phyloP scores from a whole-genome alignment of 2,797 vertebrate genomes.

The Acipenser transmontanus region DNA sequence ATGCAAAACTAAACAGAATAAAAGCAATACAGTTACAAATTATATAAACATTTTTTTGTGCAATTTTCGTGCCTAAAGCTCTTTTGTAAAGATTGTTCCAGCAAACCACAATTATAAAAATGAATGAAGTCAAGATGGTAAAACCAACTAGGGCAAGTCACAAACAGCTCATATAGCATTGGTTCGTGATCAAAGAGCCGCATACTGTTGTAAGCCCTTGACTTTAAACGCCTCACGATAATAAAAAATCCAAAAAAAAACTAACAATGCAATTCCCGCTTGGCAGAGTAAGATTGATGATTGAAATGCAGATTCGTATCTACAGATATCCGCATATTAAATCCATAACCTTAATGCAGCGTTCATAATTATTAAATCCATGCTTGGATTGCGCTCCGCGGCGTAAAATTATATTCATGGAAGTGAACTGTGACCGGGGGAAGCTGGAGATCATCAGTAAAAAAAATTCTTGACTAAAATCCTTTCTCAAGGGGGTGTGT shows the following conservation, averaged over 20 bases:
- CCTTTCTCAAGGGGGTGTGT: neutral
- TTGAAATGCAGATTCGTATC: conserved; percentile 2
- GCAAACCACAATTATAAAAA: neutral
- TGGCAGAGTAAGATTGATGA: conserved; percentile 9
- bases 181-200: too few relatives aligned
- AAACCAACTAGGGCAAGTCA: too few relatives aligned
- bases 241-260: neutral
- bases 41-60: too few relatives aligned
- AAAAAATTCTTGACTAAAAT: neutral
- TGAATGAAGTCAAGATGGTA: neutral
- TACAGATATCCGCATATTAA: conserved; percentile 1
- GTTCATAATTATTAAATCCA: neutral
- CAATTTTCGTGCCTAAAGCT: too few relatives aligned
- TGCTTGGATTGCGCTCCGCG: neutral
- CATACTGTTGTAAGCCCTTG: neutral
- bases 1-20: too few relatives aligned
- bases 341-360: neutral
- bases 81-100: neutral
- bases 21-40: too few relatives aligned
- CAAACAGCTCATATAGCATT: too few relatives aligned
- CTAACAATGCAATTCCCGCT: neutral
- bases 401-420: conserved; percentile 1
- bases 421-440: conserved; percentile 12
- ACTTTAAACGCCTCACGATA: neutral
- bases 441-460: conserved; percentile 5